These are phyloP conservation scores for Fregata magnificens DNA, from an alignment of 2,113 vertebrate genomes.

Conservation along the genomic window DNA sequence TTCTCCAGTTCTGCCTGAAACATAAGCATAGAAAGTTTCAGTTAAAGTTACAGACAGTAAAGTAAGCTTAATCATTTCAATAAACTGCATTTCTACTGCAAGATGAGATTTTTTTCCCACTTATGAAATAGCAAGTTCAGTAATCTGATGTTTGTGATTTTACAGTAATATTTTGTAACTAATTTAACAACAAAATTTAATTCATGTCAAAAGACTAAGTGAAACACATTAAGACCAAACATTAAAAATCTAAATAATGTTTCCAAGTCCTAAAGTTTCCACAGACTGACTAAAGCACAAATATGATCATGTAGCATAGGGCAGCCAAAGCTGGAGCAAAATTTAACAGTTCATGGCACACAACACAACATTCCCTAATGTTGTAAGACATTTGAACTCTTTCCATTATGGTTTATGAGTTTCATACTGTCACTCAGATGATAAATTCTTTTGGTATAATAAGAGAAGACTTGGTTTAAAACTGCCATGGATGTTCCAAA, in stretches of 20 bases:
- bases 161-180: neutral
- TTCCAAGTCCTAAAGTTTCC: neutral
- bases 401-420: neutral
- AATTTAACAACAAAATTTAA: neutral
- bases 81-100: neutral
- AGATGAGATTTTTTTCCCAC: neutral
- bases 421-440: neutral
- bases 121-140: neutral
- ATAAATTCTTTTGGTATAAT: neutral
- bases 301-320: neutral
- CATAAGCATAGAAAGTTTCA: neutral
- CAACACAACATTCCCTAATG: neutral
- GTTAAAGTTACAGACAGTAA: neutral
- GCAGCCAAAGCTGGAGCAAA: neutral
- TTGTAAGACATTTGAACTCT: neutral
- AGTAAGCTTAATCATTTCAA: neutral
- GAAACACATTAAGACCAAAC: neutral
- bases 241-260: neutral
- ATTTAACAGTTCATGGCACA: neutral
- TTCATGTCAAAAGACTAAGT: neutral
- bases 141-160: neutral
- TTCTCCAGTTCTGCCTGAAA: constrained; percentile 85
- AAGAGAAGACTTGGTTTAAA: constrained; percentile 3
- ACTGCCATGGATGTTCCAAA: neutral
- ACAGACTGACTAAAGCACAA: neutral